Conservation (phyloP, 2,797 vertebrate genomes). For the Muscicapa striata region DNA sequence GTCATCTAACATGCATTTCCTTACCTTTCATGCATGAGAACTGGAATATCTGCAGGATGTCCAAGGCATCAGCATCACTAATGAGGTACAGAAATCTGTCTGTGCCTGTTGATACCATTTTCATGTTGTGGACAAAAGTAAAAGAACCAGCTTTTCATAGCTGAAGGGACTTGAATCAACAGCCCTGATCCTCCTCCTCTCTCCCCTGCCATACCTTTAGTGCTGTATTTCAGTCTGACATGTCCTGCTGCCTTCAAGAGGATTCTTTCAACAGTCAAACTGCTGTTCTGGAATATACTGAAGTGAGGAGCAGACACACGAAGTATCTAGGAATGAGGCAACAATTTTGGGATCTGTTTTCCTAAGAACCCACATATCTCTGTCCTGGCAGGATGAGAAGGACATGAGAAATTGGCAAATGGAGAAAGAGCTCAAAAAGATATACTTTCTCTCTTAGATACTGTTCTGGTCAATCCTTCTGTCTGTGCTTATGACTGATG, state of each 20-base stretch:
- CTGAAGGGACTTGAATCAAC: neutral
- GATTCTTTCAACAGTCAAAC: neutral
- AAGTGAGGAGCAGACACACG: neutral
- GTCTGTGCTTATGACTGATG: neutral
- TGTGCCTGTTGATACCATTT: neutral
- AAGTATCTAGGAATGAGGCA: neutral
- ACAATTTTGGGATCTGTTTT: neutral
- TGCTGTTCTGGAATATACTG: neutral
- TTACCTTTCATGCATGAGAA: neutral
- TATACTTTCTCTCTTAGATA: neutral
- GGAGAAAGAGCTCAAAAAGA: neutral
- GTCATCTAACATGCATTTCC: neutral
- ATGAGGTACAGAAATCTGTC: neutral
- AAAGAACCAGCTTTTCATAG: neutral
- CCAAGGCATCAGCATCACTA: neutral
- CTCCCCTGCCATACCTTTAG: slow-evolving; percentile 33
- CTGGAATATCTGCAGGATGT: neutral
- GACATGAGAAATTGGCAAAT: neutral
- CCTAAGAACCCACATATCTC: neutral
- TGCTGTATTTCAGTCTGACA: slow-evolving; percentile 61
- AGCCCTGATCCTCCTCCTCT: neutral
- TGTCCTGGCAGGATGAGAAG: neutral
- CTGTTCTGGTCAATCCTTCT: neutral
- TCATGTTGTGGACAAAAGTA: neutral
- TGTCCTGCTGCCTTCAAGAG: neutral